Conservation (phyloP, 2,888 invertebrate genomes). For the Didymodactylos carnosus region DNA sequence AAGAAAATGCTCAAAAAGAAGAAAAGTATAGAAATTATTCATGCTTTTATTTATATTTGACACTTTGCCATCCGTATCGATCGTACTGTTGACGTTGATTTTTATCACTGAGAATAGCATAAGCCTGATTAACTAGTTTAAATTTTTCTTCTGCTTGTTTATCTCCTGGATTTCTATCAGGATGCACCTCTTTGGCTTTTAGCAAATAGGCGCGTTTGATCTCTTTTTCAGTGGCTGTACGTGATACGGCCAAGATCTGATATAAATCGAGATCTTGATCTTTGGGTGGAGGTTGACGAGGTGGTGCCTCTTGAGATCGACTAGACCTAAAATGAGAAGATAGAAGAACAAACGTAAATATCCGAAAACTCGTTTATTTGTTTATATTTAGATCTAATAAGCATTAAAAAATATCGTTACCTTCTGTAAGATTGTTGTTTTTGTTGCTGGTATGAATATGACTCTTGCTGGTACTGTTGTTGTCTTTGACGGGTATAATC, state of each 20-base stretch:
- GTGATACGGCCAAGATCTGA: conserved; percentile 23
- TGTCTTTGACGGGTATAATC: too few species aligned
- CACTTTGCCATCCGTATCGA: background rate
- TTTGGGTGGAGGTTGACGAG: too few species aligned
- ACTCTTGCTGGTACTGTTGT: too few species aligned
- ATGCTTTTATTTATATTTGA: background rate
- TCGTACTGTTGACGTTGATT: background rate
- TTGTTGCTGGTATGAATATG: too few species aligned
- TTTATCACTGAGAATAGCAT: background rate
- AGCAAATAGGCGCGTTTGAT: conserved; percentile 31
- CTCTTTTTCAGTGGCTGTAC: conserved; percentile 25
- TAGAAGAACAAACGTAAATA: too few species aligned
- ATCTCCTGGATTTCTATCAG: background rate
- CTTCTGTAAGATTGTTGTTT: background rate
- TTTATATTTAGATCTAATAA: too few species aligned
- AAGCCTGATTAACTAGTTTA: background rate
- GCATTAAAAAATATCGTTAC: too few species aligned
- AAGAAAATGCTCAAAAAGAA: too few species aligned
- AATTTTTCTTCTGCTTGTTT: background rate
- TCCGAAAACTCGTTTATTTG: too few species aligned
- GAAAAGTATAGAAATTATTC: too few species aligned
- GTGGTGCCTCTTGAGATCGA: background rate
- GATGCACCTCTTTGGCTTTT: conserved; percentile 23
- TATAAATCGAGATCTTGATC: conserved; percentile 28
- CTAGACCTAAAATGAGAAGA: too few species aligned